Percentiles rank a stretch among this genome's conserved stretches.
Evolutionary conservation across 2,888 invertebrate species (phyloP).

Genomic region (Plagiodera versicolora): DNA sequence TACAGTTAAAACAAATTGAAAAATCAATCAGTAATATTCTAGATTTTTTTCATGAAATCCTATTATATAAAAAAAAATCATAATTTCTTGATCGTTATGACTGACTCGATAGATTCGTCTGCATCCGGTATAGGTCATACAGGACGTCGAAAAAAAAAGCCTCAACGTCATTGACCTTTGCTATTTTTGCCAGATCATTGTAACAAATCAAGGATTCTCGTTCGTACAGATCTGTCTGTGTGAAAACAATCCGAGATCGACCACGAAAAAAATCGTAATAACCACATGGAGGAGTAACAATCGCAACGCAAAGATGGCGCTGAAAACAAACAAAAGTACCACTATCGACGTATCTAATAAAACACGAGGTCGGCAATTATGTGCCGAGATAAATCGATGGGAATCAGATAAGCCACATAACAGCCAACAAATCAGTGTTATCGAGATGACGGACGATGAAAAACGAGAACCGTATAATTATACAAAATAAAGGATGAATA

Average conservation of each 20-base stretch:
- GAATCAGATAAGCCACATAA: conserved; percentile 47
- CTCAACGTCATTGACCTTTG: no score
- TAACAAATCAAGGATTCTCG: background rate
- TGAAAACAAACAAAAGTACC: conserved; percentile 36
- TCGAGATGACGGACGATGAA: conserved; percentile 55
- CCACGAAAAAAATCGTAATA: conserved; percentile 9
- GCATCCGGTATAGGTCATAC: no score
- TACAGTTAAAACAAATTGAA: no score
- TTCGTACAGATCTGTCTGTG: background rate
- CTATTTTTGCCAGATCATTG: no score
- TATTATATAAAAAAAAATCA: no score
- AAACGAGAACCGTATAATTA: conserved; percentile 53
- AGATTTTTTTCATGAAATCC: no score
- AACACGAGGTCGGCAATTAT: conserved; percentile 39
- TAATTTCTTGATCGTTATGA: no score
- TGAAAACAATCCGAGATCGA: background rate
- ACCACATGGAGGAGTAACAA: conserved; percentile 10
- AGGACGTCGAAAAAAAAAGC: no score
- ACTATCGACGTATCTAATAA: conserved; percentile 40
- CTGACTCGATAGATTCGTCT: no score
- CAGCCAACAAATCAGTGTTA: conserved; percentile 47
- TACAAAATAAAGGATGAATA: conserved; percentile 42
- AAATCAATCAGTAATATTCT: no score
- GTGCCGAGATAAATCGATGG: conserved; percentile 45
- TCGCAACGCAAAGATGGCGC: conserved; percentile 4